A percentile compares a stretch with the other conserved stretches of the same genome.
Conservation (phyloP, 2,888 invertebrate species). For the Maniola hyperantus region DNA sequence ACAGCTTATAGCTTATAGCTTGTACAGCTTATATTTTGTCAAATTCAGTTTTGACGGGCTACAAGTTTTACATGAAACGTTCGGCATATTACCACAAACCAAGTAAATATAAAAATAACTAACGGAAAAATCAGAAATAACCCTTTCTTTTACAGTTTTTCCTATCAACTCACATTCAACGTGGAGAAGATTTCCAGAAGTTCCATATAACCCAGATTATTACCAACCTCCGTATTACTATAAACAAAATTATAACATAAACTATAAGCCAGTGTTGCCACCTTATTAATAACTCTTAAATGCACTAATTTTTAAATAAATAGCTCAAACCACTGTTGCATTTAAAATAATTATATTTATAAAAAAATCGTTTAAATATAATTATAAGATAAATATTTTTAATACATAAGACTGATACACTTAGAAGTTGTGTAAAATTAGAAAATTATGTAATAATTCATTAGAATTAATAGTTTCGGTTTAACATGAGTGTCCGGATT, state of each 20-base stretch:
- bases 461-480: neutral
- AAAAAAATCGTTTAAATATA: neutral
- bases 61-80: too few species aligned
- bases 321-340: neutral
- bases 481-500: neutral
- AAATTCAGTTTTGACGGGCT: too few species aligned
- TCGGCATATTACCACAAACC: too few species aligned
- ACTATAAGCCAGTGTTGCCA: constrained; percentile 25
- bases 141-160: constrained; percentile 6
- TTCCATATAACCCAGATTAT: constrained; percentile 14
- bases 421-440: neutral
- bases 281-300: neutral
- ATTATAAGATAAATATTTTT: neutral
- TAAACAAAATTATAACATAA: constrained; percentile 26
- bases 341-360: neutral
- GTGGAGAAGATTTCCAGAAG: constrained; percentile 23
- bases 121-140: neutral
- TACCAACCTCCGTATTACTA: constrained; percentile 29
- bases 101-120: neutral
- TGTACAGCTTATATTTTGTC: too few species aligned
- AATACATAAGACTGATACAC: constrained; percentile 18
- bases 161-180: constrained; percentile 17
- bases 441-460: neutral
- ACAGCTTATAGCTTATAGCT: too few species aligned
- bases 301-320: neutral